Evolutionary conservation across 1,140 invertebrate genomes (phyloP).

Genomic region (Vollenhovia emeryi): DNA sequence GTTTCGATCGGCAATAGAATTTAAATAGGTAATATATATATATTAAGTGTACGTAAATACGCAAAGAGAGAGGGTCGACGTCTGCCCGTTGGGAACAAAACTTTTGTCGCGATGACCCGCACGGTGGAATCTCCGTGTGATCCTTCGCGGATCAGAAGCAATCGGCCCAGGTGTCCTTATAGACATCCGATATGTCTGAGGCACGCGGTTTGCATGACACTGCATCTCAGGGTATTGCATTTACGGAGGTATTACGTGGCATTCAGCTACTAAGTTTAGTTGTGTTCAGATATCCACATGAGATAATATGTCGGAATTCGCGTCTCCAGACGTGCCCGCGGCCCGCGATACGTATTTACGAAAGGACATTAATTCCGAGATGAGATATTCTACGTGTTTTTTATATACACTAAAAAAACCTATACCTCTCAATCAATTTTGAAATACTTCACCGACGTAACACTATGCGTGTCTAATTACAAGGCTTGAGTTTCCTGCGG

Average conservation of each 20-base stretch:
- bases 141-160: constrained; percentile 8
- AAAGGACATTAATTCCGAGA: neutral
- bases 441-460: constrained; percentile 19
- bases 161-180: constrained; percentile 22
- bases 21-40: constrained; percentile 57
- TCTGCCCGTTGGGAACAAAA: constrained; percentile 61
- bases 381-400: neutral
- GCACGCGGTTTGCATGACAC: neutral
- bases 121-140: neutral
- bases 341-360: neutral
- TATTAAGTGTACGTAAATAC: constrained; percentile 63
- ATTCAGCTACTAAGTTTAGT: constrained; percentile 15
- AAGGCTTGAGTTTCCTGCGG: neutral
- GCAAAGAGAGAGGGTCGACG: neutral
- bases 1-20: constrained; percentile 66
- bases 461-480: constrained; percentile 40
- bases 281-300: neutral
- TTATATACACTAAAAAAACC: neutral
- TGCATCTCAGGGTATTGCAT: constrained; percentile 23
- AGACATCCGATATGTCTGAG: constrained; percentile 30
- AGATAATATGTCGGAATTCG: neutral
- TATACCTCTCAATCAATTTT: constrained; percentile 9
- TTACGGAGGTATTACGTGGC: constrained; percentile 9
- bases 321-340: neutral
- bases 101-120: neutral